Percentiles rank a stretch among this genome's conserved stretches.
These are phyloP conservation scores for Caenorhabditis plicata DNA, from an alignment of 2,888 invertebrate species.

Conservation along the genomic window DNA sequence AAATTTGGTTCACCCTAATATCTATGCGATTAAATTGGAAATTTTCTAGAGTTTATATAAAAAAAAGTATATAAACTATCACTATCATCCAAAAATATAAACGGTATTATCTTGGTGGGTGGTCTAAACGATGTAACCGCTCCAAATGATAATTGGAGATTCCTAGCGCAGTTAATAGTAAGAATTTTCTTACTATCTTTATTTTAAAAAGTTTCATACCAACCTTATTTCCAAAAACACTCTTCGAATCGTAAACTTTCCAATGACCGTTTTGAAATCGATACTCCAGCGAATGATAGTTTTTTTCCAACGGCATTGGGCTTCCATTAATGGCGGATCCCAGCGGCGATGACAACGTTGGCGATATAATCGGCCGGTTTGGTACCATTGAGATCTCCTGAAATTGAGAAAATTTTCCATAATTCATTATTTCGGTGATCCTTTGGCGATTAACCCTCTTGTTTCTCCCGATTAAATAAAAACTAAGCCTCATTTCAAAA, in stretches of 20 bases:
- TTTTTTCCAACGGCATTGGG: constrained; percentile 35
- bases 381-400: constrained; percentile 50
- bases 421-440: not conserved
- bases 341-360: constrained; percentile 33
- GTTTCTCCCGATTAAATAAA: not conserved
- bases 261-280: constrained; percentile 42
- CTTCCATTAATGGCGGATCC: constrained; percentile 1
- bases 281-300: constrained; percentile 35
- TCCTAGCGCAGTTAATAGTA: too few relatives aligned
- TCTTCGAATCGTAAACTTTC: constrained; percentile 50
- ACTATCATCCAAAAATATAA: too few relatives aligned
- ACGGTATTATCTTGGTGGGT: too few relatives aligned
- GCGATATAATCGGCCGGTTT: constrained; percentile 34
- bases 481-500: not conserved
- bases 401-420: constrained; percentile 3
- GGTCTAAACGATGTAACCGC: too few relatives aligned
- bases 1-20: too few relatives aligned
- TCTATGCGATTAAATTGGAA: too few relatives aligned
- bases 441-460: not conserved
- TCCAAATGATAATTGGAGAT: too few relatives aligned
- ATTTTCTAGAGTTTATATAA: too few relatives aligned
- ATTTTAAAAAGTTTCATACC: not conserved
- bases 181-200: not conserved
- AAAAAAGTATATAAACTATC: too few relatives aligned
- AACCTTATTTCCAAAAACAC: constrained; percentile 51